Conservation (phyloP, 1,140 invertebrate genomes). For the Zaprionus ghesquierei region DNA sequence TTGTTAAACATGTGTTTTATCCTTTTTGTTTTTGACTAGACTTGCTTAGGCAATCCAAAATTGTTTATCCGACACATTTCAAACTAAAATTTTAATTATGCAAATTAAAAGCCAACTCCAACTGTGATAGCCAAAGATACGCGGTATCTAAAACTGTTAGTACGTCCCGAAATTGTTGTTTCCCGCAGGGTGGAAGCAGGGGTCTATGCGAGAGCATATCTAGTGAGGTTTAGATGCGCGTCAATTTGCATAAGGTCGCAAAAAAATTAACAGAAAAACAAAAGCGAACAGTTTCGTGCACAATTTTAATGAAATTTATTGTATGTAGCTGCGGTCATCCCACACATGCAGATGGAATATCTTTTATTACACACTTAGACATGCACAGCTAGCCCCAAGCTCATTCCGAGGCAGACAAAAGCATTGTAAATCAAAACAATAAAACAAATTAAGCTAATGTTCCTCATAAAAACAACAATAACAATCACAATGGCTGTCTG, state of each 20-base stretch:
- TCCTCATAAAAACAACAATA: slow-evolving; percentile 44
- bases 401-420: slow-evolving; percentile 68
- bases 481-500: too few species aligned
- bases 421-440: slow-evolving; percentile 81
- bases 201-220: too few species aligned
- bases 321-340: slow-evolving; percentile 41
- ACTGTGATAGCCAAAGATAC: background rate
- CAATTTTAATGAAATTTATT: slow-evolving; percentile 71
- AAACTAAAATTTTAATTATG: slow-evolving; percentile 17
- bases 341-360: slow-evolving; percentile 63
- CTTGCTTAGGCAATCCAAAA: background rate
- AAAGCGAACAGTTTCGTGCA: slow-evolving; percentile 48
- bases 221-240: too few species aligned
- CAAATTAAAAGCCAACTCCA: slow-evolving; percentile 4
- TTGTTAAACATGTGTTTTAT: background rate
- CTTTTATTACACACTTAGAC: slow-evolving; percentile 53
- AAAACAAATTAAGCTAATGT: slow-evolving; percentile 81
- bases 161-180: too few species aligned
- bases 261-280: slow-evolving; percentile 6
- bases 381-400: slow-evolving; percentile 48
- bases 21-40: background rate
- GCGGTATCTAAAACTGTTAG: background rate
- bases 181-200: too few species aligned
- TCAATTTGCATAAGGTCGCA: slow-evolving; percentile 1
- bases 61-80: background rate